Evolutionary conservation across 37 sponge, comb jelly and placozoan species (phyloP), one percentile per base, ranked within the genome.

Genomic region (Hormiphora californensis): DNA sequence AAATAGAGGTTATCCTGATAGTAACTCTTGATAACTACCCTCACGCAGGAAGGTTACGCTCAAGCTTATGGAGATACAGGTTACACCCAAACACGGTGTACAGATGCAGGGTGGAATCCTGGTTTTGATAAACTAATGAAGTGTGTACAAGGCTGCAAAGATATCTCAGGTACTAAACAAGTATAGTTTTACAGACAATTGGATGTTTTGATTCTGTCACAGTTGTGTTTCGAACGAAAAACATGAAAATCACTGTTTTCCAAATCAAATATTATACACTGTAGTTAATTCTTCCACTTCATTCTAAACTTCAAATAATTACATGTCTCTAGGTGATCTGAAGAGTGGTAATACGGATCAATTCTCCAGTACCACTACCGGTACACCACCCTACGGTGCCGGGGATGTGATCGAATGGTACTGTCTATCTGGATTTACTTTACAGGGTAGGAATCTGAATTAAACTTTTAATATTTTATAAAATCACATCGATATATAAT

Each of bases 51-150:
- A 5, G 61, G 61, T 23, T 57, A 21, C 61, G 61, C 61, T 28
- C 30, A 28, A 19, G 30, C 61, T 23, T 57, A 57, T 30, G 61
- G 61, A 15, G 27, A 57, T 15, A 57, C 61, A 5, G 61, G 61
- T 4, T 57, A 57, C 61, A 57, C 61, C 7, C 61, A 57, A 57
- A 57, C 61, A 5, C 61, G 61, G 61, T 57, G 61, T 57, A 57
- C 61, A 30, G 61, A 57, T 4, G 27, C 61, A 12, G 61, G 61
- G 5, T 57, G 61, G 61, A 23, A 57, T 15, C 61, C 61, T 30
- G 61, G 61, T 19, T 57, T 19, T 57, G 3, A 5, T 15, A 30
- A 57, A 19, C 23, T 57, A 57, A 30, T 15, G 3, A 5, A 5
- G 7, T 57, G 61, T 57, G 61, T 57, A 28, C 61, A 23, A 4